Conservation (phyloP, 2,888 invertebrate genomes). For the Drosophila ustulata region DNA sequence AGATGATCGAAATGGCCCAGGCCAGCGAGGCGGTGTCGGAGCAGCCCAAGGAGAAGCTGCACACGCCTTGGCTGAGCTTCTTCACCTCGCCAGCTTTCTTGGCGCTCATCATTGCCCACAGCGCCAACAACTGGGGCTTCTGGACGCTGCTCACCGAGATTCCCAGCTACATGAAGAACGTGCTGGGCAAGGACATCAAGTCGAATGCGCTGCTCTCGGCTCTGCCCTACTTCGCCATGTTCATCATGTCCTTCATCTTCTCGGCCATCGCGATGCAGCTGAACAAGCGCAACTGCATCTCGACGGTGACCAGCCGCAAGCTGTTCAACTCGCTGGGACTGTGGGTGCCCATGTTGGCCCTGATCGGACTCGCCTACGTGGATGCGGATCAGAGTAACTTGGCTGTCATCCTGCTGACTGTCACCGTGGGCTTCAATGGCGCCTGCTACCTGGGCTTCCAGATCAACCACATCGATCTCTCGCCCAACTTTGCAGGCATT, state of each 20-base stretch:
- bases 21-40: conserved; percentile 59
- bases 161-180: conserved; percentile 91
- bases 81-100: conserved; percentile 91
- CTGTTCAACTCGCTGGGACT: conserved; percentile 87
- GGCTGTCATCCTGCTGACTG: conserved; percentile 88
- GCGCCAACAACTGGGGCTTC: conserved; percentile 91
- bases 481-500: conserved; percentile 93
- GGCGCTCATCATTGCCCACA: conserved; percentile 90
- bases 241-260: conserved; percentile 89
- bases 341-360: conserved; percentile 89
- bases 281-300: conserved; percentile 78
- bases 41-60: conserved; percentile 75
- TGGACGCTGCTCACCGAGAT: conserved; percentile 93
- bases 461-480: conserved; percentile 94
- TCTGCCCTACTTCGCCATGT: conserved; percentile 91
- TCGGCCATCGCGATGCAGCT: conserved; percentile 88
- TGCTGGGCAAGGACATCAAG: conserved; percentile 90
- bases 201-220: conserved; percentile 90
- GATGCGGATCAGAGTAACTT: conserved; percentile 82
- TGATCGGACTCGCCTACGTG: conserved; percentile 88
- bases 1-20: conserved; percentile 89
- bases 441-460: conserved; percentile 91
- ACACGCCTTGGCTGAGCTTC: conserved; percentile 91
- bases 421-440: conserved; percentile 91
- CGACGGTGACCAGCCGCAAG: conserved; percentile 84